Conservation (phyloP, 2,797 vertebrate species). For the Tiaroga cobitis region DNA sequence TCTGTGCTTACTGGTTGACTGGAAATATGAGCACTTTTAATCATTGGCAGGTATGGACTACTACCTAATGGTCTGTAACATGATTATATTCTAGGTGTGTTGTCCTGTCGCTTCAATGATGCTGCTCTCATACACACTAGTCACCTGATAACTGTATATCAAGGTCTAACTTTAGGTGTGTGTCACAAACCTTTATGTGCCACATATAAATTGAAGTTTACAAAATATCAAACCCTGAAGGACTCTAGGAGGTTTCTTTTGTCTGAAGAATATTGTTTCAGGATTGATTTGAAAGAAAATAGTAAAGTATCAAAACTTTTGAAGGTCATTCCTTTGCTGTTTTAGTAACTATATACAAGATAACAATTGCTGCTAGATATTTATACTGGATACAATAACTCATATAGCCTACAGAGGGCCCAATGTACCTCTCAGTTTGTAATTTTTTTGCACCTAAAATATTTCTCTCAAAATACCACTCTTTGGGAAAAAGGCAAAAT, state of each 20-base stretch:
- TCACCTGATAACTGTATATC: slow-evolving; percentile 20
- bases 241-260: not conserved
- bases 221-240: slow-evolving; percentile 13
- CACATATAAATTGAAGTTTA: slow-evolving; percentile 37
- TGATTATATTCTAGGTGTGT: slow-evolving; percentile 16
- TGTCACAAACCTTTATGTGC: slow-evolving; percentile 1
- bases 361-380: slow-evolving; percentile 6
- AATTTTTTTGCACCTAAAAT: not conserved
- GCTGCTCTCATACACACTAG: slow-evolving; percentile 20
- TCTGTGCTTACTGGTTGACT: not conserved
- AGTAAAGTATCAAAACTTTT: slow-evolving; percentile 12
- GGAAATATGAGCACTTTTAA: slow-evolving; percentile 10
- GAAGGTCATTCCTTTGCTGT: slow-evolving; percentile 22
- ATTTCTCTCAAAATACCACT: not conserved
- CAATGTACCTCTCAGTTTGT: not conserved
- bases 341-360: slow-evolving; percentile 27
- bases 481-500: not conserved
- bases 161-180: not conserved
- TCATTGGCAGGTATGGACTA: not conserved
- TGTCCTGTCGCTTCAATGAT: slow-evolving; percentile 19
- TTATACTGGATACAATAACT: slow-evolving; percentile 10
- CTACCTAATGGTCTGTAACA: not conserved
- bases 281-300: not conserved
- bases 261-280: not conserved
- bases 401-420: not conserved